Conservation (phyloP, 2,888 invertebrate species). For the Dendrolimus houi region DNA sequence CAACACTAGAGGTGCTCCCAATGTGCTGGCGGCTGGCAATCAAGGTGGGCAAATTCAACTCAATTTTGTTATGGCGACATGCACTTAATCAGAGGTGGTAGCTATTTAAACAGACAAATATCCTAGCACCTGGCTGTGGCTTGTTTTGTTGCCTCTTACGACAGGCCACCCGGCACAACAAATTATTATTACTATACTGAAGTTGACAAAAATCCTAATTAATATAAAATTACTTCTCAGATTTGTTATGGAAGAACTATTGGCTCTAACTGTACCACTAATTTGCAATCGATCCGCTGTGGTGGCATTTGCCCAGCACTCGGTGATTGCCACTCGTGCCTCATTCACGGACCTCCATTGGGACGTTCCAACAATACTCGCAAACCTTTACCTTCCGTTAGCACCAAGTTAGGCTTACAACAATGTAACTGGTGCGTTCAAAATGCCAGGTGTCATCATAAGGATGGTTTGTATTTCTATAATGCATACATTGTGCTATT, state of each 20-base stretch:
- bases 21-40: too few relatives aligned
- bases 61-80: too few relatives aligned
- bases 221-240: slow-evolving; percentile 27
- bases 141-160: too few relatives aligned
- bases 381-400: slow-evolving; percentile 74
- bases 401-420: slow-evolving; percentile 85
- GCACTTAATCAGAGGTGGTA: too few relatives aligned
- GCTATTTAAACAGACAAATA: too few relatives aligned
- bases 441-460: slow-evolving; percentile 91
- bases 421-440: slow-evolving; percentile 96
- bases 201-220: neutral
- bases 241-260: slow-evolving; percentile 90
- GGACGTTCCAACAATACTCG: slow-evolving; percentile 47
- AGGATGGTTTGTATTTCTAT: slow-evolving; percentile 76
- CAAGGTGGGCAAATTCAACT: too few relatives aligned
- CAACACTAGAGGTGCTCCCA: too few relatives aligned
- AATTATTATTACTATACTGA: too few relatives aligned
- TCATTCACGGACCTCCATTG: slow-evolving; percentile 84
- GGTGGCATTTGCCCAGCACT: slow-evolving; percentile 93
- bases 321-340: slow-evolving; percentile 92
- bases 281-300: slow-evolving; percentile 90
- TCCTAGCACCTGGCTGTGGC: too few relatives aligned
- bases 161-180: too few relatives aligned
- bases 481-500: neutral
- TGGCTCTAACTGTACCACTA: slow-evolving; percentile 93